A percentile compares a stretch with the other conserved stretches of the same genome.
Conservation (phyloP, 1,140 invertebrate species). For the Aphelinus atriplicis region DNA sequence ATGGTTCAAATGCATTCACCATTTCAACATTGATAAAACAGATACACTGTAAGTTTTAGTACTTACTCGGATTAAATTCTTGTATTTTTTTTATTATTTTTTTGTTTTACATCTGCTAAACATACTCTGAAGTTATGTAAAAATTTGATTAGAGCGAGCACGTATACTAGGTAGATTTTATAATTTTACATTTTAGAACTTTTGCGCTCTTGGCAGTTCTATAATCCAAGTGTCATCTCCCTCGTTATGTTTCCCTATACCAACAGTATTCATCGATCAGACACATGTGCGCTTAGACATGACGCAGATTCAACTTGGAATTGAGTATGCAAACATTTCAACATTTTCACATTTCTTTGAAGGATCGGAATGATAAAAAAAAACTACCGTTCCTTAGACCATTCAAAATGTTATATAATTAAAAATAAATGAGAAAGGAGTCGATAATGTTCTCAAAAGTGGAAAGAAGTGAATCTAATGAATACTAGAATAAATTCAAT, state of each 20-base stretch:
- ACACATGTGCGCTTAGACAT: slow-evolving; percentile 44
- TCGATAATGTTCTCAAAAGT: no score
- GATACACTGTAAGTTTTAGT: slow-evolving; percentile 4
- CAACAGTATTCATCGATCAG: slow-evolving; percentile 23
- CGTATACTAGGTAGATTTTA: slow-evolving; percentile 1
- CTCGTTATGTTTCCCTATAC: slow-evolving; percentile 8
- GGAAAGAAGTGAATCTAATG: no score
- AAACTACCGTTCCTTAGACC: no score
- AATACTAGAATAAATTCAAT: no score
- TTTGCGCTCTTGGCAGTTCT: slow-evolving; percentile 51
- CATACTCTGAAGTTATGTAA: slow-evolving; percentile 6
- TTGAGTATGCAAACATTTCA: neutral
- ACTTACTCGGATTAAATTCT: neutral
- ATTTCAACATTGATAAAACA: slow-evolving; percentile 24
- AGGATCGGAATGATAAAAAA: no score
- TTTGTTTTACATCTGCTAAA: neutral
- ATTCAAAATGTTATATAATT: no score
- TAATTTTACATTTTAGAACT: slow-evolving; percentile 49
- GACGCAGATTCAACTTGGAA: slow-evolving; percentile 27
- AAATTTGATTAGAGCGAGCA: slow-evolving; percentile 16
- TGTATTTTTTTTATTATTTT: slow-evolving; percentile 4
- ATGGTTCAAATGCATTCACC: no score
- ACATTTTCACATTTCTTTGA: no score
- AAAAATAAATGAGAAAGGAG: no score
- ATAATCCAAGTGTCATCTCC: slow-evolving; percentile 29